These are phyloP conservation scores for Leucania comma DNA, from an alignment of 2,888 invertebrate species.

Conservation along the genomic window DNA sequence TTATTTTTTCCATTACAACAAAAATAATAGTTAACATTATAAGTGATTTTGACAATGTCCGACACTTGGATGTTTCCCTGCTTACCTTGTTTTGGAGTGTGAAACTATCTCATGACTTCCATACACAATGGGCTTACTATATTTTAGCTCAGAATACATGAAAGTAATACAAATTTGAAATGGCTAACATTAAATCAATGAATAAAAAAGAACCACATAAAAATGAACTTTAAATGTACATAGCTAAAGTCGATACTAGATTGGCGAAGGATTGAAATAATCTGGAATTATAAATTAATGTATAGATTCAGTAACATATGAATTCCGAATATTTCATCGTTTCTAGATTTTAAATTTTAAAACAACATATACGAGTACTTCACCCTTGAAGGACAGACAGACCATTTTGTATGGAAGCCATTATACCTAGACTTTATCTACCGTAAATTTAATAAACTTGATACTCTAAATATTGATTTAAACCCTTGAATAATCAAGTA, in stretches of 20 bases:
- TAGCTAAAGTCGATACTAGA: too few relatives aligned
- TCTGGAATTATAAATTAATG: too few relatives aligned
- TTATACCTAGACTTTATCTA: constrained; percentile 15
- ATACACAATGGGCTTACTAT: constrained; percentile 12
- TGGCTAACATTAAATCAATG: too few relatives aligned
- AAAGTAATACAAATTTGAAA: too few relatives aligned
- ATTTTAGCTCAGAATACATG: not conserved
- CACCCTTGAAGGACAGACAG: not conserved
- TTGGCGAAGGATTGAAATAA: too few relatives aligned
- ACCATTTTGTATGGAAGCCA: constrained; percentile 26
- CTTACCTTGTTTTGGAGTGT: constrained; percentile 26
- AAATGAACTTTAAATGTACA: too few relatives aligned
- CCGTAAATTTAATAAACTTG: constrained; percentile 25
- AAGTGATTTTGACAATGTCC: constrained; percentile 16
- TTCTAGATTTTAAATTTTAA: not conserved
- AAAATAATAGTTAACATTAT: not conserved
- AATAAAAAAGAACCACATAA: too few relatives aligned
- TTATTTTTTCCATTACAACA: not conserved
- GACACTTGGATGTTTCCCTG: constrained; percentile 42
- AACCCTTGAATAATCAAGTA: constrained; percentile 29
- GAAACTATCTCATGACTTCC: constrained; percentile 16
- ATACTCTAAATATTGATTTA: constrained; percentile 25
- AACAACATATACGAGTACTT: too few relatives aligned
- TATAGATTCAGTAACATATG: not conserved
- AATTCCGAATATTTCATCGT: not conserved